Evolutionary conservation across 2,113 vertebrate genomes (phyloP).

Genomic region (Gnathonemus echidnorhynchus): DNA sequence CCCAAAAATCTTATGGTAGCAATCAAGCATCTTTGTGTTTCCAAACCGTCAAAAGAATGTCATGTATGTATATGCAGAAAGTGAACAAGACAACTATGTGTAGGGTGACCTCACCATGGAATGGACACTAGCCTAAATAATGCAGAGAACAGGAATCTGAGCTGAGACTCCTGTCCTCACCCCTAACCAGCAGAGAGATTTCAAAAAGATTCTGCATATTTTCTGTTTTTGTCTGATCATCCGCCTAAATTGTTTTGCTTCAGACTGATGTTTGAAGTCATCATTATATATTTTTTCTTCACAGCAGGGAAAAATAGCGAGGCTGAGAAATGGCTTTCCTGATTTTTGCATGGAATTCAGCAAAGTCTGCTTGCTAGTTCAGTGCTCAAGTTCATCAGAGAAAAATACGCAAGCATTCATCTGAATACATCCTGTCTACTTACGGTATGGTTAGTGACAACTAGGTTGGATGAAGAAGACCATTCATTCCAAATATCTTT

Average conservation of each 20-base stretch:
- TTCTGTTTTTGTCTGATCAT: not conserved
- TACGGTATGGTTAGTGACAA: not conserved
- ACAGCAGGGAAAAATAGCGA: not conserved
- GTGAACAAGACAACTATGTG: not conserved
- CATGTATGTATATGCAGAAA: not conserved
- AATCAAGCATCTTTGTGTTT: not conserved
- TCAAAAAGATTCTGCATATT: slow-evolving; percentile 3
- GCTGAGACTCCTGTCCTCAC: not conserved
- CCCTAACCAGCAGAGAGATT: not conserved
- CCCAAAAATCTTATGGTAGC: not conserved
- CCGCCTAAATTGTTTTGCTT: not conserved
- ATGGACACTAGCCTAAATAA: not conserved
- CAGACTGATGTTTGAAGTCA: not conserved
- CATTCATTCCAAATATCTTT: not conserved
- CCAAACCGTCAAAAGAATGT: not conserved
- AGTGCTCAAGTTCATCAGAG: not conserved
- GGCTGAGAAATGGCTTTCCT: not conserved
- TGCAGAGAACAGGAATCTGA: not conserved
- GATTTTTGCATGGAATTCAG: not conserved
- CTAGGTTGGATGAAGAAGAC: not conserved
- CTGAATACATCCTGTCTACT: not conserved
- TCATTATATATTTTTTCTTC: not conserved
- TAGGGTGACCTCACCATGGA: not conserved
- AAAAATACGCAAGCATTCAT: not conserved
- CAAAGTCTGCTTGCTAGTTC: not conserved